Evolutionary conservation across 2,888 invertebrate species (phyloP).

Genomic region (Marasmarcha lunaedactyla): DNA sequence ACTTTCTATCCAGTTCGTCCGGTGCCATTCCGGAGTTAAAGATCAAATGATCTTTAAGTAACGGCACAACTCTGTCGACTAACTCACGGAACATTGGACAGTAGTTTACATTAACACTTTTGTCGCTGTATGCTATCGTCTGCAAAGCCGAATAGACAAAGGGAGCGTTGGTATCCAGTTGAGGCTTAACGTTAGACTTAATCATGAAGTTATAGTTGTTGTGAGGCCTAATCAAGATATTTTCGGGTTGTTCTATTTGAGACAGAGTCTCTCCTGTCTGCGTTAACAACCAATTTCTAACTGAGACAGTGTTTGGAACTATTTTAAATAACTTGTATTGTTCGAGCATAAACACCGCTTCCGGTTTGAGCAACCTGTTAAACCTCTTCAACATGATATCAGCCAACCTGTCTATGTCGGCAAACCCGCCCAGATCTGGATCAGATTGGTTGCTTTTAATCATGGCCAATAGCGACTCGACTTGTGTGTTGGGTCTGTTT

Average conservation of each 20-base stretch:
- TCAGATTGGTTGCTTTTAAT: no score
- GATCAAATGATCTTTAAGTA: not conserved
- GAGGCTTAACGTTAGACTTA: not conserved
- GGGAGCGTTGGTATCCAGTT: not conserved
- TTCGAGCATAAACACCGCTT: not conserved
- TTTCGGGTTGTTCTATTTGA: not conserved
- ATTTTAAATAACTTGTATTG: not conserved
- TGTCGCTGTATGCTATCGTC: not conserved
- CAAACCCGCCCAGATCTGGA: no score
- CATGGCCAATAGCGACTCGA: no score
- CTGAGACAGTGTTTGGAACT: not conserved
- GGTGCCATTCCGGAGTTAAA: not conserved
- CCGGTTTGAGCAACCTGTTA: not conserved
- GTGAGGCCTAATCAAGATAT: not conserved
- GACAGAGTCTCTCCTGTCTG: not conserved
- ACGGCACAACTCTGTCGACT: not conserved
- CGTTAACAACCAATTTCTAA: not conserved
- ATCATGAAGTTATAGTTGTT: slow-evolving; percentile 1
- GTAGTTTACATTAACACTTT: not conserved
- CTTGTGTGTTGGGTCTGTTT: no score
- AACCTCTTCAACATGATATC: not conserved
- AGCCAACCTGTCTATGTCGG: not conserved
- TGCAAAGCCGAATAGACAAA: not conserved
- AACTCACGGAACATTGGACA: not conserved
- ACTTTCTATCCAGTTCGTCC: not conserved